A percentile compares a stretch with the other conserved stretches of the same genome.
phyloP scores from a whole-genome alignment of 1,140 invertebrate species.

The Neotoxoptera formosana region DNA sequence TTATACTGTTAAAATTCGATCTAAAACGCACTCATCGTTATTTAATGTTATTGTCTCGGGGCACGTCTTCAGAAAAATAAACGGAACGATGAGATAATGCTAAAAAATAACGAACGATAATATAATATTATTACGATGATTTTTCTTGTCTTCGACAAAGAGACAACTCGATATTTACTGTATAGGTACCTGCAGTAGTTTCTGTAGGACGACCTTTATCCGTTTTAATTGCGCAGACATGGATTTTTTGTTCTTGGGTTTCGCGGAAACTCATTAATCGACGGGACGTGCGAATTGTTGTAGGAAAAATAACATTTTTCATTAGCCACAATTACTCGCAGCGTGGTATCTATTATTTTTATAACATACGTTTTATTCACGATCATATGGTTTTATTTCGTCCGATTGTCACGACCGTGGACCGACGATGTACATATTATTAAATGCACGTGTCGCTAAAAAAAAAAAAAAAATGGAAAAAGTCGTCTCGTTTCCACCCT shows the following conservation, averaged over 20 bases:
- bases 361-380: background rate
- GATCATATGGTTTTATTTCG: background rate
- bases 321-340: background rate
- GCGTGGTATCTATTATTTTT: background rate
- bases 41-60: background rate
- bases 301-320: background rate
- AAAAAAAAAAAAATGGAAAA: background rate
- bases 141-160: too few species aligned
- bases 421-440: background rate
- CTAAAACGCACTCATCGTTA: background rate
- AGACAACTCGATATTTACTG: too few species aligned
- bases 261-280: background rate
- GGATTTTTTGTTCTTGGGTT: background rate
- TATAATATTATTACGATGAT: background rate
- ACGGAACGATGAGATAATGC: background rate
- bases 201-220: background rate
- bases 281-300: background rate
- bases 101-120: too few species aligned
- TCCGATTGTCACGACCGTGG: background rate
- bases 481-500: background rate
- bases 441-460: conserved; percentile 8
- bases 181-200: too few species aligned
- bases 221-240: background rate
- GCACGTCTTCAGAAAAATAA: background rate
- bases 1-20: background rate